Base-by-base conservation (phyloP, 1,140 invertebrate genomes). In the Physella acuta region DNA sequence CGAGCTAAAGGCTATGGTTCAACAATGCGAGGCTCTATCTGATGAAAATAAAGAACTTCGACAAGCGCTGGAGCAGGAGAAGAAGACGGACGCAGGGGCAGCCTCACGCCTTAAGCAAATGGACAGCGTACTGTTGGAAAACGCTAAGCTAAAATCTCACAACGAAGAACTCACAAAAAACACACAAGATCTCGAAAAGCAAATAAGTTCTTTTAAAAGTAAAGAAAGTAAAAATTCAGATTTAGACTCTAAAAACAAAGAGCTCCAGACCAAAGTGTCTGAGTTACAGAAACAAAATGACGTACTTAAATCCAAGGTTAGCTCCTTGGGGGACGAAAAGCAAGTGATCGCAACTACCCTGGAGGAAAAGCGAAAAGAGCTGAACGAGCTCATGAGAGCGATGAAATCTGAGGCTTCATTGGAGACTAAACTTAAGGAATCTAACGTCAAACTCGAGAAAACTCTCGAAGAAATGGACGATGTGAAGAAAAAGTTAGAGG, bases 21-120 rank as follows among this genome's bases (percentile, higher is more conserved):
- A 59, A 20, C 62, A 73, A 39, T 68, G 71, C 33, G 68, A 73
- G 56, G 58, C 58, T 1, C 58, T 73, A 39, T 68, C 71, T 5
- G 53, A 71, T n/a, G 73, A 74, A 52, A 74, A 74, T 60, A 70
- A 62, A 44, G 62, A 56, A 0, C 55, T 74, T 2, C 53, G 70
- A 51, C 60, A 56, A 39, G 63, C 55, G 20, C 24, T 69, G 11
- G 71, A 72, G 17, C 39, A 39, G 24, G 49, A 30, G 17, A 34
- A 39, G 44, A 66, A 39, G 4, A 17, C 17, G 17, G 30, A 63
- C 14, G 20, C 68, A 31, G 52, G 28, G 31, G n/a, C n/a, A n/a
- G n/a, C n/a, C n/a, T n/a, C n/a, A n/a, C 44, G 56, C 26, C 26
- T 26, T 55, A 63, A 63, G 37, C 66, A 68, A 49, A 58, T 56